These are phyloP conservation scores for Apodemus speciosus DNA, from an alignment of 2,113 vertebrate species.

Conservation along the genomic window DNA sequence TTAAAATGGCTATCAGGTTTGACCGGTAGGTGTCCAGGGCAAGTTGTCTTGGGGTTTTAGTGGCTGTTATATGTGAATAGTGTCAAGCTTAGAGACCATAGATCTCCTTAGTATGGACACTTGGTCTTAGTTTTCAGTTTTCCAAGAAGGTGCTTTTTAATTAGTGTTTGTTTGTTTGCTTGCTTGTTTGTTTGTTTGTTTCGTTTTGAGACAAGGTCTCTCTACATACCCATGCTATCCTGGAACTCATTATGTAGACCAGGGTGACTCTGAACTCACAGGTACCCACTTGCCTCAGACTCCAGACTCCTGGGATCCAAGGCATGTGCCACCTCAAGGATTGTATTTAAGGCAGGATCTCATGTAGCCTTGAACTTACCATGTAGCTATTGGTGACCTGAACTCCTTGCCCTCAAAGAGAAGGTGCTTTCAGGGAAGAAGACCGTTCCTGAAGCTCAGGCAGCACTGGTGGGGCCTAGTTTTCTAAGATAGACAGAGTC, in stretches of 20 bases:
- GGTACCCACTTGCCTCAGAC: background rate
- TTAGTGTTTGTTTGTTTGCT: background rate
- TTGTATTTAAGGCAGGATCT: background rate
- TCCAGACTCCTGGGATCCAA: background rate
- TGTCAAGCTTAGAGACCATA: background rate
- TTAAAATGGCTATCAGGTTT: conserved; percentile 93
- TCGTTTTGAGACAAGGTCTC: background rate
- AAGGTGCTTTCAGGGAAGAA: background rate
- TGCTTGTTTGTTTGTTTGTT: background rate
- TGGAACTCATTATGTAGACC: background rate
- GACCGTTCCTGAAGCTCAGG: background rate
- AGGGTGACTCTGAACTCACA: background rate
- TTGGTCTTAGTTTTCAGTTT: conserved; percentile 44
- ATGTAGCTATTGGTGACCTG: background rate
- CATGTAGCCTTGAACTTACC: background rate
- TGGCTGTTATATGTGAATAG: background rate
- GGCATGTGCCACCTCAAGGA: background rate
- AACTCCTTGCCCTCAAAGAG: background rate
- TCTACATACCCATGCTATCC: background rate
- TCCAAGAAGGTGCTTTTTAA: conserved; percentile 17
- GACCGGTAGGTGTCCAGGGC: conserved; percentile 87
- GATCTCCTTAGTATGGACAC: conserved; percentile 22
- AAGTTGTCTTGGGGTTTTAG: background rate
- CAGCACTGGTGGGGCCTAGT: background rate
- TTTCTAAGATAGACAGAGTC: background rate